Percentiles rank a stretch among this genome's conserved stretches.
phyloP scores from a whole-genome alignment of 2,113 vertebrate species.

The Tupaia tana region DNA sequence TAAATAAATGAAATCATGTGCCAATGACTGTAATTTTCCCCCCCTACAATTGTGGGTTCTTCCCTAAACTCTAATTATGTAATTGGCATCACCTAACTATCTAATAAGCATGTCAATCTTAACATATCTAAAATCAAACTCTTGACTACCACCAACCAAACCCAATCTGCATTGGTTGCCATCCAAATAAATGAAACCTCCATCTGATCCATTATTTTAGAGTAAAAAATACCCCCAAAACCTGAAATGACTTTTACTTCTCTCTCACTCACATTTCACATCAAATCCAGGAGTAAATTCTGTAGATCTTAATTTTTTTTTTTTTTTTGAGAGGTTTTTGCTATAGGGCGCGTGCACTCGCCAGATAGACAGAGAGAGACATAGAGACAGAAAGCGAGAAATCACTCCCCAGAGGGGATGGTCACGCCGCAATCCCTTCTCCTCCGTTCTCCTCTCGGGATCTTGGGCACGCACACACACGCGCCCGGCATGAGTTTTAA shows the following conservation, averaged over 20 bases:
- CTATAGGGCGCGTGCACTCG: no score
- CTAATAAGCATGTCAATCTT: background rate
- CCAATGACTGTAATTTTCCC: background rate
- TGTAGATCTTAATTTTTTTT: background rate
- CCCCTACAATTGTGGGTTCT: background rate
- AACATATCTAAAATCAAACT: background rate
- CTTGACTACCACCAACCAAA: background rate
- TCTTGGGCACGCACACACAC: no score
- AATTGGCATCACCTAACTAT: background rate
- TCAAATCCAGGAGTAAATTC: slow-evolving; percentile 18
- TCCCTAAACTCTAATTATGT: background rate
- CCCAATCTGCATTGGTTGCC: background rate
- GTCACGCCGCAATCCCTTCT: no score
- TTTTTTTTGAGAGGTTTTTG: no score
- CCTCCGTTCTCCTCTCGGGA: no score
- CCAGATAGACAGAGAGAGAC: no score
- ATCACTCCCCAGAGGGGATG: no score
- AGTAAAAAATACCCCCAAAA: background rate
- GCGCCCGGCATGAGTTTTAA: no score
- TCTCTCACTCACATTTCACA: background rate
- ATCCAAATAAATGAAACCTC: slow-evolving; percentile 1
- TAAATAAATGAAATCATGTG: background rate
- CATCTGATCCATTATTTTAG: background rate
- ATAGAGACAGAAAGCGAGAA: no score
- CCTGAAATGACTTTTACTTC: background rate